A percentile compares a stretch with the other conserved stretches of the same genome.
Conservation (phyloP, 2,888 invertebrate species). For the Serrognathus titanus region DNA sequence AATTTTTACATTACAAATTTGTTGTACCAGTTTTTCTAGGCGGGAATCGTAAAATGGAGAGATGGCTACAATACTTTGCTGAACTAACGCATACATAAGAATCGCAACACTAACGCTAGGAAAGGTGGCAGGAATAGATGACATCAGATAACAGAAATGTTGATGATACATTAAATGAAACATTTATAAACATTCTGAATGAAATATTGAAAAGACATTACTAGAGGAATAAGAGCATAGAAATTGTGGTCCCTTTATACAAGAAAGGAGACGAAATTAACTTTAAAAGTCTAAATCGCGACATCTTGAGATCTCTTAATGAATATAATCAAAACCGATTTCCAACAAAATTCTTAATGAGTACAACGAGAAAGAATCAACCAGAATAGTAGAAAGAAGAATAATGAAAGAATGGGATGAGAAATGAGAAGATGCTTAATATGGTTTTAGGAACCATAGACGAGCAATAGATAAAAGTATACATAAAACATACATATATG, state of each 20-base stretch:
- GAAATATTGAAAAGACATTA: background rate
- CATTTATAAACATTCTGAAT: background rate
- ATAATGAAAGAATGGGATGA: background rate
- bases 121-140: background rate
- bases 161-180: background rate
- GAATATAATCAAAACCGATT: no score
- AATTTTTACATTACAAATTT: no score
- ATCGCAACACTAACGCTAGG: background rate
- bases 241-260: background rate
- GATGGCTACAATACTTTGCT: no score
- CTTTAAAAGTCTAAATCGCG: no score
- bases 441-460: background rate
- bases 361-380: background rate
- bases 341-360: background rate
- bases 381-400: background rate
- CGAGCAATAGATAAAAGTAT: background rate
- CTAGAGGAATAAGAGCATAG: background rate
- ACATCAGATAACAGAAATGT: background rate
- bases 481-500: background rate
- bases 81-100: no score
- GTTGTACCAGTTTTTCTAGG: no score
- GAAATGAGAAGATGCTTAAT: background rate
- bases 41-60: no score
- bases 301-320: no score
- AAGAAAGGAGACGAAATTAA: background rate